Evolutionary conservation across 2,797 vertebrate genomes (phyloP), one percentile per base, ranked within the genome.

Genomic region (Silurus aristotelis): DNA sequence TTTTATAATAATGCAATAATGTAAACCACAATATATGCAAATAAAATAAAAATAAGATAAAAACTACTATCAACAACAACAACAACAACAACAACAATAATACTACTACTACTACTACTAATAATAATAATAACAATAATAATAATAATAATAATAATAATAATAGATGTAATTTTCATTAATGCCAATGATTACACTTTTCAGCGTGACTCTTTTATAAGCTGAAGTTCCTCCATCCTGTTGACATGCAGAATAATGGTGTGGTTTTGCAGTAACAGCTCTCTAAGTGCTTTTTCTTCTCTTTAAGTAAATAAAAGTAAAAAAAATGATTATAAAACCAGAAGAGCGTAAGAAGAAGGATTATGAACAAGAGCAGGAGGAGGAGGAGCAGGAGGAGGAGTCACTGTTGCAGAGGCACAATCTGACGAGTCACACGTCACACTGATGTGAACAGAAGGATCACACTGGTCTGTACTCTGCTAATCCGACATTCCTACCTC

Each of bases 231-330:
- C 79, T n/a, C 52, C 70, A 52, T 25, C 80, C 64, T 10, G 63
- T 46, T 68, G 80, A 83, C 52, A 14, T 70, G 71, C 82, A 67
- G 80, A 86, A 82, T 86, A 83, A 86, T 67, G 66, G 60, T 48
- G 85, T 46, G 64, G 48, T 80, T 80, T 72, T 55, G 46, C 56
- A 80, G 82, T 79, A 79, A 80, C 67, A 67, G 77, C 82, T 80
- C 82, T 19, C 58, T 72, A 64, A 83, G 68, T 75, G 70, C 58
- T 73, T 73, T 82, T 83, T 82, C 70, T 63, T 52, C 70, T 58
- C 25, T 31, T 77, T 70, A 52, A 43, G 55, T 64, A 91, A 87
- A 94, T 93, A 83, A 91, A 90, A 86, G 89, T 91, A 87, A 90
- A 89, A 90, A 89, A 92, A 38, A 38, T 89, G 43, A 85, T 76